phyloP scores from a whole-genome alignment of 2,797 vertebrate genomes.

The Lagodon rhomboides region DNA sequence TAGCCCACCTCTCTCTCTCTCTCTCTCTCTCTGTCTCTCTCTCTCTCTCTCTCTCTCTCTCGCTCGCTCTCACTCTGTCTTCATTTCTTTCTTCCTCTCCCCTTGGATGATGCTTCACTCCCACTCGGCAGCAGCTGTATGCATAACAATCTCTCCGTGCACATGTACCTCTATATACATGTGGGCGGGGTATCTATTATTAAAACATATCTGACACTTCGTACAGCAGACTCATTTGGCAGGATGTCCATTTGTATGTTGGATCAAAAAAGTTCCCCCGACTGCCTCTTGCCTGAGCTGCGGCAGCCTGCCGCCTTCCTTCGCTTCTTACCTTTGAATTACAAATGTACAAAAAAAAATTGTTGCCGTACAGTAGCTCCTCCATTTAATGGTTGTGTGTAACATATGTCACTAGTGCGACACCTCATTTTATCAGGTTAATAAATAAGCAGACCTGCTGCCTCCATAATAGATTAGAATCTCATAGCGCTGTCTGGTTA shows the following conservation, averaged over 20 bases:
- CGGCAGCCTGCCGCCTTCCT: constrained; percentile 12
- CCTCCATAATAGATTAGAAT: constrained; percentile 40
- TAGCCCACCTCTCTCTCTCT: constrained; percentile 38
- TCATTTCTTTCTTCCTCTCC: constrained; percentile 55
- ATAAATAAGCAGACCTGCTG: constrained; percentile 35
- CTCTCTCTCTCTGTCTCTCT: constrained; percentile 36
- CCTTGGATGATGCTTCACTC: constrained; percentile 69
- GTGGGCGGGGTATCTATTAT: constrained; percentile 72
- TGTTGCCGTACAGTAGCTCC: background rate
- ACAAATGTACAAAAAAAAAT: constrained; percentile 39
- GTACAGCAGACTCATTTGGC: constrained; percentile 44
- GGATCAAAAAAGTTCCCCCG: constrained; percentile 38
- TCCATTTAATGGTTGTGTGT: constrained; percentile 29
- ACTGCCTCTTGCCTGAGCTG: constrained; percentile 27
- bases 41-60: constrained; percentile 40
- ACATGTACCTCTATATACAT: constrained; percentile 57
- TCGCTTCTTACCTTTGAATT: constrained; percentile 37
- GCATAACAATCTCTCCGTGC: constrained; percentile 64
- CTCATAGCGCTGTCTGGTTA: background rate
- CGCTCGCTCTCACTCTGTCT: constrained; percentile 37
- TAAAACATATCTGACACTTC: constrained; percentile 63
- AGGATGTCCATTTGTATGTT: constrained; percentile 45
- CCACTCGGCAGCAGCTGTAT: constrained; percentile 79
- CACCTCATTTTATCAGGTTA: constrained; percentile 31
- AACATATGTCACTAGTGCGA: constrained; percentile 6